phyloP scores from a whole-genome alignment of 1,140 invertebrate genomes.

The Euwallacea fornicatus region DNA sequence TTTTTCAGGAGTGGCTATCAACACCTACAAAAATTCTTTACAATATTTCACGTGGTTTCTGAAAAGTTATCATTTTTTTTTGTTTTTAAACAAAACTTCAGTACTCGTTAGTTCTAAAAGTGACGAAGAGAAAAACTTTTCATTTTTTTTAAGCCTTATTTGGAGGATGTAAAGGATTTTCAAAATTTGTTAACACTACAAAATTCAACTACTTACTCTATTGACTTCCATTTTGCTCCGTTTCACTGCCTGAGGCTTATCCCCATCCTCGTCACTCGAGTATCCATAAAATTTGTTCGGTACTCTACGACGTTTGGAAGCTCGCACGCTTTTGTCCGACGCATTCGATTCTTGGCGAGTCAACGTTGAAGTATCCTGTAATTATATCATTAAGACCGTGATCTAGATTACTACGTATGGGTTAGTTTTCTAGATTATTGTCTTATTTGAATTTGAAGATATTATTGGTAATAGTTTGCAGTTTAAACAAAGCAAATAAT shows the following conservation, averaged over 20 bases:
- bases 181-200: neutral
- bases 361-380: conserved; percentile 10
- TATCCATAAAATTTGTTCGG: conserved; percentile 85
- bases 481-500: no score
- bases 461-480: no score
- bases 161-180: neutral
- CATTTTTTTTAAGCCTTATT: neutral
- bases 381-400: neutral
- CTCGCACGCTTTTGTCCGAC: conserved; percentile 53
- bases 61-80: no score
- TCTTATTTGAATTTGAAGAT: no score
- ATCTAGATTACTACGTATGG: no score
- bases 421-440: no score
- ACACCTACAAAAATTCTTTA: no score
- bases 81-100: no score
- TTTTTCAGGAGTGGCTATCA: no score
- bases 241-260: conserved; percentile 65
- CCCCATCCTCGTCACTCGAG: conserved; percentile 76
- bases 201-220: conserved; percentile 21
- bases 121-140: no score
- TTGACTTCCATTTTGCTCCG: conserved; percentile 65
- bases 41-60: no score
- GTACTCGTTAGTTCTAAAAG: neutral
- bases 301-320: conserved; percentile 73
- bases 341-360: conserved; percentile 30